A percentile compares a stretch with the other conserved stretches of the same genome.
These are phyloP conservation scores for Caenorhabditis afra DNA, from an alignment of 2,888 invertebrate genomes.

Conservation along the genomic window DNA sequence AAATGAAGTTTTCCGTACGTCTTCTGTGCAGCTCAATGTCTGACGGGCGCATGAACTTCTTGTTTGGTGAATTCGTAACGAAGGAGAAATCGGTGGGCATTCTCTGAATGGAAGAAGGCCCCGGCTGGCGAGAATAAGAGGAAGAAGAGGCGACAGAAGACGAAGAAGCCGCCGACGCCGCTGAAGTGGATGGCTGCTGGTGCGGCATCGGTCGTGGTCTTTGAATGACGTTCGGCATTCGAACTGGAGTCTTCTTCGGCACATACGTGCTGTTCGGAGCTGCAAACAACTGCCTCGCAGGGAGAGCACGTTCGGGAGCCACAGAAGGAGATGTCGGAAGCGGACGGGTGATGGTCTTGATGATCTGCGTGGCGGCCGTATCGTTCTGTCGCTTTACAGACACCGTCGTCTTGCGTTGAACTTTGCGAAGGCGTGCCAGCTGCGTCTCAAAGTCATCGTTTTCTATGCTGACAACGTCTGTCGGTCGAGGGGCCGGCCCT, in stretches of 20 bases:
- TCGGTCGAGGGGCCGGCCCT: too few relatives aligned
- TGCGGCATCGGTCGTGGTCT: too few relatives aligned
- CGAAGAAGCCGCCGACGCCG: too few relatives aligned
- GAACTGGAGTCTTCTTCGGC: too few relatives aligned
- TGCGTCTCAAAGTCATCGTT: conserved; percentile 47
- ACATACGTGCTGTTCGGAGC: too few relatives aligned
- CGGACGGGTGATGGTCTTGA: not conserved
- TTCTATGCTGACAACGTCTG: conserved; percentile 36
- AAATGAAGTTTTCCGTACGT: conserved; percentile 21
- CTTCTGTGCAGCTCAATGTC: conserved; percentile 13
- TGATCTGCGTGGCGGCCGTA: not conserved
- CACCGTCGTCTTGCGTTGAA: conserved; percentile 1
- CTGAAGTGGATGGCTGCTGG: too few relatives aligned
- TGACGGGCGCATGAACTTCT: not conserved
- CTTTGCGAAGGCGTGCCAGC: conserved; percentile 30
- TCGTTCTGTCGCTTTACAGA: conserved; percentile 17
- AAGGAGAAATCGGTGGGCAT: conserved; percentile 25
- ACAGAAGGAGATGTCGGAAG: too few relatives aligned
- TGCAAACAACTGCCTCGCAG: too few relatives aligned
- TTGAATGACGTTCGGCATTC: too few relatives aligned
- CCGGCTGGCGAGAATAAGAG: not conserved
- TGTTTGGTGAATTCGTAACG: conserved; percentile 20
- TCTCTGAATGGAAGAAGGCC: not conserved
- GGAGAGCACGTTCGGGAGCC: too few relatives aligned
- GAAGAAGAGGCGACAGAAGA: too few relatives aligned